phyloP scores from a whole-genome alignment of 2,888 invertebrate genomes.

The Brachynemurus nebulosus region DNA sequence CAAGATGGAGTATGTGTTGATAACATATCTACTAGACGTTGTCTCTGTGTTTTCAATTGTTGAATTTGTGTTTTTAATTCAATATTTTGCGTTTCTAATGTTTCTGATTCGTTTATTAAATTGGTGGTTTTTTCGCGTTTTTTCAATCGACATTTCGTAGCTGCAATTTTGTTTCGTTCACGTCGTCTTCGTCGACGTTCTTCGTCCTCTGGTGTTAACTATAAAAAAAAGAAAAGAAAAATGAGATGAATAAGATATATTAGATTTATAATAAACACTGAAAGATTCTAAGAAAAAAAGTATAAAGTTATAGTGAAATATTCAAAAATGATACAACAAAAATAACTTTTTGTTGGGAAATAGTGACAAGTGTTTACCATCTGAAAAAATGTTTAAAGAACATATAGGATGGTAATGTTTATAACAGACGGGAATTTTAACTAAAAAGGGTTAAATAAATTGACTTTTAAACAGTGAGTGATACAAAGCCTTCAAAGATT shows the following conservation, averaged over 20 bases:
- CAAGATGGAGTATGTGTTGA: slow-evolving; percentile 61
- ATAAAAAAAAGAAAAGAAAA: slow-evolving; percentile 24
- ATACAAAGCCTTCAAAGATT: too few species aligned
- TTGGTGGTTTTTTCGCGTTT: slow-evolving; percentile 81
- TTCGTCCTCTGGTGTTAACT: slow-evolving; percentile 86
- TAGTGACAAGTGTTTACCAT: too few species aligned
- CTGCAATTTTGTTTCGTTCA: slow-evolving; percentile 87
- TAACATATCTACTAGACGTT: slow-evolving; percentile 65
- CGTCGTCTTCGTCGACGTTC: slow-evolving; percentile 71
- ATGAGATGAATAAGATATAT: too few species aligned
- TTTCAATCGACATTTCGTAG: slow-evolving; percentile 88
- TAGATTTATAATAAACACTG: neutral
- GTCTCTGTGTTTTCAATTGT: slow-evolving; percentile 64
- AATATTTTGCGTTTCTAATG: slow-evolving; percentile 70
- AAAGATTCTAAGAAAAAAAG: too few species aligned
- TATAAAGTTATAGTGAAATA: too few species aligned
- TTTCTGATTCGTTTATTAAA: slow-evolving; percentile 74
- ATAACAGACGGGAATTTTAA: too few species aligned
- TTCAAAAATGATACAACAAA: too few species aligned
- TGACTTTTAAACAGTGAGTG: too few species aligned
- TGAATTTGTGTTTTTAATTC: slow-evolving; percentile 73
- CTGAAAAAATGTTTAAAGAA: too few species aligned
- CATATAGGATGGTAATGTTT: too few species aligned
- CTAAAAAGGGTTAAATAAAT: too few species aligned
- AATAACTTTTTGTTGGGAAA: too few species aligned